Conservation (phyloP, 1,140 invertebrate genomes). For the Choristoneura fumiferana region DNA sequence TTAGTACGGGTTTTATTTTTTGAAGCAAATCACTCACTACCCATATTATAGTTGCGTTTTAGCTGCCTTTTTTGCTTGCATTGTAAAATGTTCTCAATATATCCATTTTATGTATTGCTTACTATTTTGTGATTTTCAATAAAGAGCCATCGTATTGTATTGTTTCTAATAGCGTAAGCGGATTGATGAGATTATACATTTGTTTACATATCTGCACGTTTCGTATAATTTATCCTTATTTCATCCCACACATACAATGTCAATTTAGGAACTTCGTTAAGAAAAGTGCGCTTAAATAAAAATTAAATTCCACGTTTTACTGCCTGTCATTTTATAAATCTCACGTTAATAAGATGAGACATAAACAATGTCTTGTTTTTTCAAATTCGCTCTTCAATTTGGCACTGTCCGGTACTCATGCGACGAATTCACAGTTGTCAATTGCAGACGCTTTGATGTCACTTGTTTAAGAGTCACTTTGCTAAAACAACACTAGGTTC, state of each 20-base stretch:
- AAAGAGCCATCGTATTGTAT: too few species aligned
- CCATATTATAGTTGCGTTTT: too few species aligned
- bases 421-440: slow-evolving; percentile 34
- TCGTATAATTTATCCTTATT: too few species aligned
- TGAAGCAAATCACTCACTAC: too few species aligned
- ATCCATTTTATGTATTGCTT: too few species aligned
- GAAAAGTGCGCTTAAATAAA: neutral
- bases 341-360: slow-evolving; percentile 55
- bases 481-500: slow-evolving; percentile 1
- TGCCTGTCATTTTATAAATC: slow-evolving; percentile 45
- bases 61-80: too few species aligned
- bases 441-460: slow-evolving; percentile 23
- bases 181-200: too few species aligned
- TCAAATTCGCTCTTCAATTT: slow-evolving; percentile 43
- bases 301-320: slow-evolving; percentile 1
- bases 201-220: too few species aligned
- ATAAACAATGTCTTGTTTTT: slow-evolving; percentile 48
- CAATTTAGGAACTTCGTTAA: slow-evolving; percentile 8
- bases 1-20: too few species aligned
- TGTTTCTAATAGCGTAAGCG: too few species aligned
- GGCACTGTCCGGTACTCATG: slow-evolving; percentile 39
- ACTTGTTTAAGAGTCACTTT: slow-evolving; percentile 2
- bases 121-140: too few species aligned
- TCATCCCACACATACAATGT: slow-evolving; percentile 6
- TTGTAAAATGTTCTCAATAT: too few species aligned